phyloP scores from a whole-genome alignment of 1,140 invertebrate species.

The Drosophila sp. region DNA sequence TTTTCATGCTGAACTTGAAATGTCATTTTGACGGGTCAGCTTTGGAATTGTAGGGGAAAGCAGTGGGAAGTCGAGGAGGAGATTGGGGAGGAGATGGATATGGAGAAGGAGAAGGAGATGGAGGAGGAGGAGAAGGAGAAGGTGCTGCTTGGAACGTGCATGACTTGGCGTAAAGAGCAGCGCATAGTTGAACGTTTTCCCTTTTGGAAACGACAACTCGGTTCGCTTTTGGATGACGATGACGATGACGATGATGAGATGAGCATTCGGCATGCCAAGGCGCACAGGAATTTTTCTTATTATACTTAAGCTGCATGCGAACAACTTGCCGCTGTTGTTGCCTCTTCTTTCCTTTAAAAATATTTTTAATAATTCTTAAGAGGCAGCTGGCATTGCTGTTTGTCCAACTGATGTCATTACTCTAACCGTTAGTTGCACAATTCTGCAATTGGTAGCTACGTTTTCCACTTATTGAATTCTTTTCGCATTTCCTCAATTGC shows the following conservation, averaged over 20 bases:
- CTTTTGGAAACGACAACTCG: constrained; percentile 15
- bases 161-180: constrained; percentile 11
- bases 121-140: not conserved
- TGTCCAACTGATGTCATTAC: constrained; percentile 65
- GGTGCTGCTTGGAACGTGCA: constrained; percentile 6
- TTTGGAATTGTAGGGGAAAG: constrained; percentile 11
- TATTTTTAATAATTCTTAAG: constrained; percentile 24
- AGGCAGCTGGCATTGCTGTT: constrained; percentile 15
- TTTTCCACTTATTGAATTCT: too few species aligned
- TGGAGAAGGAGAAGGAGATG: not conserved
- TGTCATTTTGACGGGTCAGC: constrained; percentile 48
- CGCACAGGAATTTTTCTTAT: constrained; percentile 79
- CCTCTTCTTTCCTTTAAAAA: not conserved
- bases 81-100: not conserved
- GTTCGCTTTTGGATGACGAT: constrained; percentile 26
- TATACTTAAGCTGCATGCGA: constrained; percentile 66
- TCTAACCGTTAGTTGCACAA: constrained; percentile 64
- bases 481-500: constrained; percentile 34
- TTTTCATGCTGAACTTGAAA: constrained; percentile 70
- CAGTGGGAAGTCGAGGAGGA: not conserved
- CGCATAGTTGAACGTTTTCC: constrained; percentile 64
- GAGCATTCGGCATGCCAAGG: constrained; percentile 64
- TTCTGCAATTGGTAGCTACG: constrained; percentile 54
- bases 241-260: constrained; percentile 24
- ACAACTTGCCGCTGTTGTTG: constrained; percentile 5